Conservation (phyloP, 2,888 invertebrate genomes). For the Eurytoma adleriae region DNA sequence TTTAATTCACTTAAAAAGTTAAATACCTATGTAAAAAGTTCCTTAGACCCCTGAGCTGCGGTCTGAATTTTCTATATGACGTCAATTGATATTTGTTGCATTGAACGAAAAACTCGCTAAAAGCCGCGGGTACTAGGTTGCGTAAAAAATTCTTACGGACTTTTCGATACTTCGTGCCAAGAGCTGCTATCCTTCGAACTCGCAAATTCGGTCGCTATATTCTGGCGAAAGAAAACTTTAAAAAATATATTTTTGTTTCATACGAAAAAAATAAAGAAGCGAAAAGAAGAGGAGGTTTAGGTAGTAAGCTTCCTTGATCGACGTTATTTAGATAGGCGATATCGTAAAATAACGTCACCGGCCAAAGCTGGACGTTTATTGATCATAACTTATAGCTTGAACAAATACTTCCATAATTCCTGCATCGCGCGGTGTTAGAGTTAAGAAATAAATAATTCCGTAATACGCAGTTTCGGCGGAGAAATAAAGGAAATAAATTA, state of each 20-base stretch:
- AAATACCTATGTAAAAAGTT: conserved; percentile 34
- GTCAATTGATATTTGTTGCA: conserved; percentile 36
- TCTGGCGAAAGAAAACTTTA: no score
- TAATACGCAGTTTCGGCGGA: not conserved
- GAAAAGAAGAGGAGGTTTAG: not conserved
- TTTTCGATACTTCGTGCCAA: not conserved
- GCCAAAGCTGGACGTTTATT: conserved; percentile 53
- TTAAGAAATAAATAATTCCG: conserved; percentile 55
- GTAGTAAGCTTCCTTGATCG: not conserved
- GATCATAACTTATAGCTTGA: conserved; percentile 55
- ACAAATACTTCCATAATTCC: conserved; percentile 50
- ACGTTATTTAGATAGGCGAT: conserved; percentile 49
- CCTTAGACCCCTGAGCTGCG: not conserved
- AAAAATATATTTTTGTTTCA: no score
- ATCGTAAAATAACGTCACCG: conserved; percentile 54
- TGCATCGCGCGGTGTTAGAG: conserved; percentile 2
- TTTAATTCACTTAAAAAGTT: conserved; percentile 46
- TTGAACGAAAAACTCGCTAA: not conserved
- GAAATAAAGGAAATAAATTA: conserved; percentile 49
- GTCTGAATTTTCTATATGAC: conserved; percentile 19
- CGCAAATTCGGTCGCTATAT: not conserved
- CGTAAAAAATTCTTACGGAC: not conserved
- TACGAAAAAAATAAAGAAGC: no score
- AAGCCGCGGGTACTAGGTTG: not conserved
- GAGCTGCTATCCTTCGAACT: not conserved